Conservation (phyloP, 2,888 invertebrate genomes). For the Rotaria sp. region DNA sequence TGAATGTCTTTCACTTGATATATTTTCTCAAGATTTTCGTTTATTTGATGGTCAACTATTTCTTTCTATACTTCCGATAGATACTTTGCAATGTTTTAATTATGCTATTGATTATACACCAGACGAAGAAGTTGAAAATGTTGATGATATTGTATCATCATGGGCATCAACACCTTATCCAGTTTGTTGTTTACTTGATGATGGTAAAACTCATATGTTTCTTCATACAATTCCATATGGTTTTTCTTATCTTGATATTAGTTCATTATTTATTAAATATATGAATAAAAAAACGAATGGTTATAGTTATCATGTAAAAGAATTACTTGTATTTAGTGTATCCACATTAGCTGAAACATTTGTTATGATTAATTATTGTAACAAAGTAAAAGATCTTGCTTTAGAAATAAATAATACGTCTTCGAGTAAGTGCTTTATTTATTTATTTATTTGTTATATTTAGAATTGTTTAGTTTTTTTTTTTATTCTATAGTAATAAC, state of each 20-base stretch:
- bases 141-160: neutral
- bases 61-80: neutral
- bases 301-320: neutral
- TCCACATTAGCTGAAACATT: neutral
- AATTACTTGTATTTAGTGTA: neutral
- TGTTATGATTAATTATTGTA: neutral
- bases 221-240: neutral
- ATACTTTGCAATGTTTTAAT: neutral
- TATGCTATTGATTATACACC: neutral
- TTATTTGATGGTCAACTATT: neutral
- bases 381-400: neutral
- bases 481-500: neutral
- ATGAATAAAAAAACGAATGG: neutral
- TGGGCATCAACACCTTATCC: neutral
- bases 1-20: neutral
- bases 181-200: neutral
- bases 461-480: neutral
- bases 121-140: neutral
- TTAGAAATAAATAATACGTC: neutral
- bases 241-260: neutral
- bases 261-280: neutral
- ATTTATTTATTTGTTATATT: neutral
- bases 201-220: neutral
- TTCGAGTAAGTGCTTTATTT: too few relatives aligned
- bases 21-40: neutral